A percentile compares a stretch with the other conserved stretches of the same genome.
Conservation (phyloP, 2,113 vertebrate genomes). For the Falco punctatus region DNA sequence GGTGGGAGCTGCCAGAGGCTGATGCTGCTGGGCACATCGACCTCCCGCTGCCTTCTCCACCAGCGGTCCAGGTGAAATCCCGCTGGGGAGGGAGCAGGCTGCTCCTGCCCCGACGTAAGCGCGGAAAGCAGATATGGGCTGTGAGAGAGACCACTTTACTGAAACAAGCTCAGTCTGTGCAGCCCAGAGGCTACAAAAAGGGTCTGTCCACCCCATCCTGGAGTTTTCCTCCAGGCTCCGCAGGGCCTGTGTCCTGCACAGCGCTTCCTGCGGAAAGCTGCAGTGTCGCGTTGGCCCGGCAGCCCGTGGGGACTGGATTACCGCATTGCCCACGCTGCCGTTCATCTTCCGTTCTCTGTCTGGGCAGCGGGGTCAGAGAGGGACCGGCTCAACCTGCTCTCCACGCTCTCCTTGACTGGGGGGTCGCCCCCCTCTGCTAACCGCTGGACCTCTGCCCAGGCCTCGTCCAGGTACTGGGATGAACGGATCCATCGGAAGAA, state of each 20-base stretch:
- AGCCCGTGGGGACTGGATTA: rapidly evolving
- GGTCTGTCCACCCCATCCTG: neutral
- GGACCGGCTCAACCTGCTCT: neutral
- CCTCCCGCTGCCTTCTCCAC: neutral
- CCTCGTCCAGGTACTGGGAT: constrained; percentile 75
- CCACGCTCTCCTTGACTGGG: rapidly evolving
- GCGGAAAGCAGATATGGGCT: neutral
- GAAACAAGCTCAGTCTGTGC: neutral
- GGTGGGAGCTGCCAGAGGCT: neutral
- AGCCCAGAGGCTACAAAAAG: rapidly evolving
- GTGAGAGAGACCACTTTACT: neutral
- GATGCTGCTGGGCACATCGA: neutral
- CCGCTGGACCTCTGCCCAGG: constrained; percentile 75
- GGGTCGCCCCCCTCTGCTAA: constrained; percentile 21
- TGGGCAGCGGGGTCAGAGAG: rapidly evolving
- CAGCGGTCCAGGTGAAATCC: neutral
- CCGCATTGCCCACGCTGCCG: rapidly evolving
- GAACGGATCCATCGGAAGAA: constrained; percentile 83
- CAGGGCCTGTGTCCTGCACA: neutral
- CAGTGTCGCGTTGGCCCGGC: rapidly evolving
- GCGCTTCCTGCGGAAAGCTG: rapidly evolving
- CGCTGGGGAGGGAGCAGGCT: neutral
- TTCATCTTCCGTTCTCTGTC: rapidly evolving
- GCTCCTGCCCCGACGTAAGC: neutral
- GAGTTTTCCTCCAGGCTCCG: rapidly evolving